These are phyloP conservation scores for Indri indri DNA, from an alignment of 2,113 vertebrate species.

Conservation along the genomic window DNA sequence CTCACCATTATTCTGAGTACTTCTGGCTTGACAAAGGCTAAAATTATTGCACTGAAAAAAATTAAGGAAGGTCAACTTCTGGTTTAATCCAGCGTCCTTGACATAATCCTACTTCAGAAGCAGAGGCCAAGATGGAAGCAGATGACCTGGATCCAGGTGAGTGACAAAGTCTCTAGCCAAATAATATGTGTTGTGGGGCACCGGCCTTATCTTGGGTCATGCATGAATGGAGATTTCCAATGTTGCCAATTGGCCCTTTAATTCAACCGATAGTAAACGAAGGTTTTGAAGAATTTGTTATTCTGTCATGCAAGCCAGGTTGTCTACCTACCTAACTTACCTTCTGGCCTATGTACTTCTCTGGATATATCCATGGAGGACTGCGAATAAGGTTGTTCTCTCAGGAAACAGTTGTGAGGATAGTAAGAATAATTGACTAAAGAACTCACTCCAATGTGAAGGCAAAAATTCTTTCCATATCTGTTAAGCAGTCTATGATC, in stretches of 20 bases:
- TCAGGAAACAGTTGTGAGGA: background rate
- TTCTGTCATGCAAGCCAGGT: background rate
- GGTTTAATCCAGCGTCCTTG: background rate
- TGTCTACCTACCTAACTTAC: background rate
- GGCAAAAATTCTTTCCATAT: background rate
- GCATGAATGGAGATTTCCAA: background rate
- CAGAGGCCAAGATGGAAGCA: background rate
- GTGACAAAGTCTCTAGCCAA: no score
- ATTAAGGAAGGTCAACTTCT: no score
- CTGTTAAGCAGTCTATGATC: accelerated
- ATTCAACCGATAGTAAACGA: background rate
- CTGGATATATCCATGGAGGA: no score
- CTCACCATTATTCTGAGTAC: background rate
- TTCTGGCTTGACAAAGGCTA: background rate
- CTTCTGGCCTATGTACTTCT: no score
- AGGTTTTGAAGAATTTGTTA: background rate
- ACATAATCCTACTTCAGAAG: background rate
- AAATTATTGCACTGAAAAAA: background rate
- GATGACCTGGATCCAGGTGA: background rate
- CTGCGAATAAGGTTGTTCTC: background rate
- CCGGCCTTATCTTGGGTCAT: background rate
- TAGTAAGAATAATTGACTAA: background rate
- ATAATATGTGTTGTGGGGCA: accelerated
- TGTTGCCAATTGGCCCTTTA: accelerated
- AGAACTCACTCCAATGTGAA: background rate